phyloP scores from a whole-genome alignment of 2,113 vertebrate species.

The Smithornis capensis region DNA sequence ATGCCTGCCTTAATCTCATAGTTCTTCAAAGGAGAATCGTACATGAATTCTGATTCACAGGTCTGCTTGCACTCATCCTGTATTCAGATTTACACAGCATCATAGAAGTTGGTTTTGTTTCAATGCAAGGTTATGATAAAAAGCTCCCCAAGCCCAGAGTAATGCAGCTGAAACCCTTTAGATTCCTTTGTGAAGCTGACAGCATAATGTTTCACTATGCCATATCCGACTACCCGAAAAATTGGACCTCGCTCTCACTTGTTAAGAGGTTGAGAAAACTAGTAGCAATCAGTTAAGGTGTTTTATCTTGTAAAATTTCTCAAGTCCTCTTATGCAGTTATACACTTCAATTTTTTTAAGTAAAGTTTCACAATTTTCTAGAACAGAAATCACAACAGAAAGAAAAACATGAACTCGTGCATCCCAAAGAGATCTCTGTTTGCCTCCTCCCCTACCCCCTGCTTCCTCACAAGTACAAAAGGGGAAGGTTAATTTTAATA shows the following conservation, averaged over 20 bases:
- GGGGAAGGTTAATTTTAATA: neutral
- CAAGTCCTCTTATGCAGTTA: neutral
- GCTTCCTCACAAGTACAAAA: neutral
- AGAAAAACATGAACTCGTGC: neutral
- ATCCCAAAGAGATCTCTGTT: neutral
- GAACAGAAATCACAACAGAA: neutral
- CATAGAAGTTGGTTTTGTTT: neutral
- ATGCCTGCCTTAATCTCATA: neutral
- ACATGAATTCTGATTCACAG: neutral
- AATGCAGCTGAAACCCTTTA: neutral
- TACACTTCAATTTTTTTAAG: neutral
- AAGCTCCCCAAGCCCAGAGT: neutral
- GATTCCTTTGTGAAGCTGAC: neutral
- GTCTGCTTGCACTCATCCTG: neutral
- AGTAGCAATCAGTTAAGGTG: neutral
- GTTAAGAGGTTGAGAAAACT: neutral
- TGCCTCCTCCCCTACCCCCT: no score
- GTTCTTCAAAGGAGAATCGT: neutral
- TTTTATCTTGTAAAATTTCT: neutral
- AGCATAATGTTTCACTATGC: neutral
- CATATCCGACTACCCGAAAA: neutral
- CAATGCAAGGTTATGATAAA: neutral
- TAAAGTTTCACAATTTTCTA: neutral
- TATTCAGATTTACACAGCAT: neutral
- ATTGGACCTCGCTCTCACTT: neutral